Base-by-base conservation (phyloP, 2,113 vertebrate species). In the Calyptommatus sinebrachiatus region DNA sequence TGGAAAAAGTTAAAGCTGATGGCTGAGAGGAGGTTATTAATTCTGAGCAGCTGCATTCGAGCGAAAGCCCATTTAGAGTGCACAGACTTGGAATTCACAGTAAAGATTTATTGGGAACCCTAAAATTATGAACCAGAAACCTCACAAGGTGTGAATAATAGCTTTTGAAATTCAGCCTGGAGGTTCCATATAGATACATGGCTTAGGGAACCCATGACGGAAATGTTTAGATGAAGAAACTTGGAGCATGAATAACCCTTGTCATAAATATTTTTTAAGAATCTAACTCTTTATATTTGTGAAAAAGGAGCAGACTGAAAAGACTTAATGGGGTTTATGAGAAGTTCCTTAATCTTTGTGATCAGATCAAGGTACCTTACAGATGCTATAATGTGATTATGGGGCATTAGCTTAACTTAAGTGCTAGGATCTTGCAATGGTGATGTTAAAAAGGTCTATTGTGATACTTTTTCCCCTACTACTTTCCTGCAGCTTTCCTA, bases 111-210 rank as follows among this genome's bases (percentile, higher is more conserved):
- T 80, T 82, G 31, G 0, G 72, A 4, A 45, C 29, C 65, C 70
- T 73, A 74, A 57, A 84, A 53, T 79, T 75, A 71, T 53, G 72
- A 83, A 70, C 9, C 11, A 80, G 50, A 62, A 63, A 9, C 28
- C 21, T 77, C 9, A 2, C 60, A 79, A 46, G 61, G 57, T 75
- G 35, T 35, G 83, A 88, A 16, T 48, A 79, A 35, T 29, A 1
- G 45, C 26, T 81, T 79, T 77, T 73, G 72, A 90, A 83, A 84
- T 57, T 4, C 76, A 61, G 74, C 35, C 60, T 12, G 16, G 77
- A 75, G 72, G 65, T 73, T 35, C 5, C 7, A 29, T 7, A 65
- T 8, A n/a, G 8, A 35, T 41, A 28, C 63, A 41, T 8, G 50
- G 24, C n/a, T 29, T 18, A 48, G 80, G 66, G 75, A 67, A 60